Percentiles rank a stretch among this genome's conserved stretches.
Evolutionary conservation across 2,888 invertebrate genomes (phyloP).

Genomic region (Carabus problematicus): DNA sequence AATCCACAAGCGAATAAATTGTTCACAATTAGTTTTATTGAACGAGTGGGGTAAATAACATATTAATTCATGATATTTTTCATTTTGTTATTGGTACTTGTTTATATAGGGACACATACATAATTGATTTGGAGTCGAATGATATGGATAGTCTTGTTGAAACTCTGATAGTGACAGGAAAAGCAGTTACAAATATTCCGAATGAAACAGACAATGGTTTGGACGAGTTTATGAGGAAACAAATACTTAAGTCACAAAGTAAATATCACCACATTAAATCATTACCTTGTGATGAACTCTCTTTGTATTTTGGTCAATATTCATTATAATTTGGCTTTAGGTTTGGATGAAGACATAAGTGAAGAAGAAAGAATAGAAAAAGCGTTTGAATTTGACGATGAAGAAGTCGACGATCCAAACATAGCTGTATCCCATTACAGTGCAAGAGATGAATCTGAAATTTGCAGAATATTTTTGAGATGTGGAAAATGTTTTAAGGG

Average conservation of each 20-base stretch:
- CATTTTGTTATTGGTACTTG: neutral
- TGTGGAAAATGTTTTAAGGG: conserved; percentile 32
- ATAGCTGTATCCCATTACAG: conserved; percentile 34
- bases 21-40: conserved; percentile 20
- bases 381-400: conserved; percentile 13
- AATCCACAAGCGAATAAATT: conserved; percentile 5
- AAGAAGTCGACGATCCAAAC: conserved; percentile 30
- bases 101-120: conserved; percentile 15
- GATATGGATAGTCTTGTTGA: conserved; percentile 23
- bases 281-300: neutral
- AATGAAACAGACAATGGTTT: conserved; percentile 9
- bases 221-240: conserved; percentile 33
- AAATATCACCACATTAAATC: neutral
- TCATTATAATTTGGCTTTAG: conserved; percentile 1
- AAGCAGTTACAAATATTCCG: conserved; percentile 10
- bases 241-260: conserved; percentile 38
- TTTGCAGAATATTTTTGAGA: conserved; percentile 20
- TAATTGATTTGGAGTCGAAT: conserved; percentile 31
- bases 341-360: conserved; percentile 11
- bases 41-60: conserved; percentile 14
- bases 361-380: conserved; percentile 30
- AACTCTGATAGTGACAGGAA: conserved; percentile 16
- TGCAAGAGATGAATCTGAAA: conserved; percentile 26
- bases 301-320: neutral
- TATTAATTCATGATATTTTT: neutral